Evolutionary conservation across 1,140 invertebrate species (phyloP), one percentile per base, ranked within the genome.

Genomic region (Cryptotermes secundus): DNA sequence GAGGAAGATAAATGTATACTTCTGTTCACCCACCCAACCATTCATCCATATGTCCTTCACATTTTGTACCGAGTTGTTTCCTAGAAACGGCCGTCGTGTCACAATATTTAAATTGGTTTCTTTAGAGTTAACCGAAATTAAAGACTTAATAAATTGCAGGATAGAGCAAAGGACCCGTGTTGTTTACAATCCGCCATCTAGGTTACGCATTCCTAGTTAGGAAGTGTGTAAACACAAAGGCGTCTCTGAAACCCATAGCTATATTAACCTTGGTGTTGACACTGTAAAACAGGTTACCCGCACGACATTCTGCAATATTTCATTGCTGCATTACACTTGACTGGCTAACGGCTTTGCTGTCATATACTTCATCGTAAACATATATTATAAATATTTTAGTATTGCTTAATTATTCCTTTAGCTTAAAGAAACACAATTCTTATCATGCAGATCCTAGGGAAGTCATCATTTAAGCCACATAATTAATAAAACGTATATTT

Each of bases 251-350:
- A 26, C 2, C 59, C 26, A 9, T 72, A 31, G n/a, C n/a, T 72
- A 14, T 16, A 3, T 72, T 0, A 72, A 72, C 26, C 26, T 31
- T 16, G 7, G n/a, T 72, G 59, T 72, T 72, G 26, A 72, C 59
- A 16, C 26, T 72, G 59, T 31, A 72, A 72, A 72, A 72, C n/a
- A 72, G 10, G n/a, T 72, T 72, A 4, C 9, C 59, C 59, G 59
- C 59, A 72, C 59, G 59, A 72, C 59, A 72, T 72, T 31, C 7
- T 72, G 59, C 59, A 72, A 72, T 72, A 72, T 72, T 31, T 72
- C 59, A 72, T n/a, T 72, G 59, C 26, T n/a, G 59, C 59, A 72
- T 72, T 72, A 26, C 59, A 31, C 26, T 16, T 31, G n/a, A 31
- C n/a, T 72, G 59, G n/a, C 26, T 72, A 72, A 72, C 31, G n/a